Evolutionary conservation across 2,797 vertebrate species (phyloP), one percentile per base, ranked within the genome.

Genomic region (Capromys pilorides): DNA sequence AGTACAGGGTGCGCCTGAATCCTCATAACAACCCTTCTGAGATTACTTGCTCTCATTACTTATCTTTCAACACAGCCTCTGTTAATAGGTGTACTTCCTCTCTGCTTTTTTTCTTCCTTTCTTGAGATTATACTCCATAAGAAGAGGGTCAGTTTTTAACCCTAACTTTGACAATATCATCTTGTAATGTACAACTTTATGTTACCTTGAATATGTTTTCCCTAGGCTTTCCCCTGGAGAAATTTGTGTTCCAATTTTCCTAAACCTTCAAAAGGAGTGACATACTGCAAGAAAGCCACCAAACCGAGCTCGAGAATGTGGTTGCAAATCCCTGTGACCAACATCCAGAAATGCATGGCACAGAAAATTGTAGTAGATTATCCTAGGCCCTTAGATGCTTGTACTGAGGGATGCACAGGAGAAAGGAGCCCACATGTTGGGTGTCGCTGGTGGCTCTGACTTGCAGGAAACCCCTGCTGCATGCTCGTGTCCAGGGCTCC

Each of bases 111-210:
- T 90, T 49, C 61, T 73, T 75, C 33, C 45, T 90, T 87, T 87
- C 24, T 1, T 59, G 75, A 88, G 81, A 24, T 89, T 82, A 69
- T 75, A 66, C 26, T 57, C 41, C 66, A 51, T n/a, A 54, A 90
- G 49, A 71, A 57, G n/a, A 90, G 73, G n/a, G 64, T 95, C 51
- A 3, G 13, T 86, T 80, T 88, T 89, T 59, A 64, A 66, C 28
- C 61, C 57, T 91, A 73, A 84, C 16, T 93, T 36, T n/a, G 92
- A 96, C 92, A 92, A 61, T 77, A 39, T 49, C 95, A 45, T 81
- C 7, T 31, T 19, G 6, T 79, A 86, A 33, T 51, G 31, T 41
- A 45, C 49, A 11, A 31, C 59, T 64, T 77, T 57, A 28, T 54
- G n/a, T 86, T 78, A 93, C 54, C 77, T 69, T 22, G 57, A 78